phyloP scores from a whole-genome alignment of 2,888 invertebrate species.

The Druceiella hillmani region DNA sequence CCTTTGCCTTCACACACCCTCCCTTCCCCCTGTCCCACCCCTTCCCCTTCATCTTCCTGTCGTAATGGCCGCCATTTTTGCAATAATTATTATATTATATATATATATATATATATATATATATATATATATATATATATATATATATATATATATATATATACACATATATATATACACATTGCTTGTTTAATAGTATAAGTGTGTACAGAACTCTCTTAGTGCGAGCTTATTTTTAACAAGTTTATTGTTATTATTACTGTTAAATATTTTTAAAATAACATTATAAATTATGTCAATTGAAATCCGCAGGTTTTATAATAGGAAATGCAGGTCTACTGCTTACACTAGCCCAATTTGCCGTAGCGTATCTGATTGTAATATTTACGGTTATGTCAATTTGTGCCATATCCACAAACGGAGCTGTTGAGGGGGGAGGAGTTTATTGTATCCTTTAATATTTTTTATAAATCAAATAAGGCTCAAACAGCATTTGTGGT shows the following conservation, averaged over 20 bases:
- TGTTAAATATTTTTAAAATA: conserved; percentile 3
- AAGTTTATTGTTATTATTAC: too few relatives aligned
- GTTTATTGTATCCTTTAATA: conserved; percentile 92
- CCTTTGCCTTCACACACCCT: too few relatives aligned
- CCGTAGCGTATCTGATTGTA: conserved; percentile 92
- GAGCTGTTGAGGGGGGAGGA: conserved; percentile 98
- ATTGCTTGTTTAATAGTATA: too few relatives aligned
- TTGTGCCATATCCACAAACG: conserved; percentile 98
- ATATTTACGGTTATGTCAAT: conserved; percentile 94
- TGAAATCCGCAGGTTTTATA: conserved; percentile 73
- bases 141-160: too few relatives aligned
- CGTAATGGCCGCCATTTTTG: too few relatives aligned
- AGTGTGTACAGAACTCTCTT: background rate
- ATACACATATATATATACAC: too few relatives aligned
- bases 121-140: too few relatives aligned
- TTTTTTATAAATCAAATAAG: background rate
- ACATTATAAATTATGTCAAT: conserved; percentile 3
- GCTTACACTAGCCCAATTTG: conserved; percentile 79
- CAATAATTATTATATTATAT: too few relatives aligned
- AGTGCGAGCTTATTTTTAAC: too few relatives aligned
- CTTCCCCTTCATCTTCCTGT: too few relatives aligned
- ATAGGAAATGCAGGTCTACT: conserved; percentile 95
- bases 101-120: too few relatives aligned
- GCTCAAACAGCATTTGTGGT: background rate
- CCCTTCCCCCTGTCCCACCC: too few relatives aligned